Base-by-base conservation (phyloP, 2,797 vertebrate species). In the Odontamblyopus lacepedii region DNA sequence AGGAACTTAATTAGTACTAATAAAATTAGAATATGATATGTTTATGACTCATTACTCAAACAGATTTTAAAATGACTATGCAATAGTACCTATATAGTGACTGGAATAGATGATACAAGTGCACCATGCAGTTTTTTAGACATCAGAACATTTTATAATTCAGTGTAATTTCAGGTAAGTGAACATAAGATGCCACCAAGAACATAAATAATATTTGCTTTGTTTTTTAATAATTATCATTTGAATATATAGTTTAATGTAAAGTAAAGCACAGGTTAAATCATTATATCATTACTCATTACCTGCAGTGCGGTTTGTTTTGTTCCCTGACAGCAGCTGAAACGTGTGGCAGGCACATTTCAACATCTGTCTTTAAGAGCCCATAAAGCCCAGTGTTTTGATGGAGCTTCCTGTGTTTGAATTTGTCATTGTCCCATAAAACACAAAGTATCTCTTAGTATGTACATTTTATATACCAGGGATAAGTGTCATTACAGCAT, bases 381-480 rank as follows among this genome's bases (percentile, higher is more conserved):
- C 8, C 60, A 23, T 51, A 51, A 51, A 71, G 50, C 7, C 3
- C 30, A 19, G 19, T 29, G 55, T 55, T 70, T 63, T 1, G 0
- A 51, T 13, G 38, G 61, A 9, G n/a, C 65, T 79, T 81, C 63
- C 69, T 78, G 27, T 64, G 62, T 76, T 4, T 1, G 1, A 56
- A 63, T 38, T 19, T 0, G 0, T 60, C 26, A 29, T 68, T 16
- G 41, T 11, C 26, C 16, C 19, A 5, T 9, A 62, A 57, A 60
- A 51, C 51, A 18, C 48, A 26, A 26, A 48, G 12, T 48, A 16
- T 16, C 44, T 15, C 13, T 4, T 48, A 15, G 44, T 48, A 15
- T 48, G 44, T 48, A 48, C 44, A 15, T 48, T 48, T 48, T 48
- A 15, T 48, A 48, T 48, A 15, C 44, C 13, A 16, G 44, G 4